Evolutionary conservation across 2,888 invertebrate species (phyloP), one percentile per base, ranked within the genome.

Genomic region (Neelides folsomi): DNA sequence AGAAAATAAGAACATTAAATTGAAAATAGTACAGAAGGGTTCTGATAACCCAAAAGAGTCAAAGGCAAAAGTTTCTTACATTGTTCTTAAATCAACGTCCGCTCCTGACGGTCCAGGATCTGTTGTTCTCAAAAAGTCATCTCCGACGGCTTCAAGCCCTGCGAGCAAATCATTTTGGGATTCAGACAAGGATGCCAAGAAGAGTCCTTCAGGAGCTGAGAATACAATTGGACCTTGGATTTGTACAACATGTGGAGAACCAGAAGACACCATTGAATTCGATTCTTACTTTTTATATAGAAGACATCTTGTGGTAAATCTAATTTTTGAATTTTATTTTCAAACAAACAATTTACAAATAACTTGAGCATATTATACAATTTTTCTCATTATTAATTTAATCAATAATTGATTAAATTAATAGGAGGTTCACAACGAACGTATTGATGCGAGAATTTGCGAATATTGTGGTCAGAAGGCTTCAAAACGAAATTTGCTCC

Each of bases 381-480:
- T n/a, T n/a, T n/a, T n/a, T n/a, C n/a, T n/a, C n/a, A n/a, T n/a
- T n/a, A n/a, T n/a, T n/a, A n/a, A n/a, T n/a, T n/a, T n/a, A n/a
- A n/a, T n/a, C n/a, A n/a, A n/a, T n/a, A n/a, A n/a, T n/a, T n/a
- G n/a, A n/a, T n/a, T n/a, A n/a, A 16, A 16, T 19, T 42, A 36
- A 20, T 13, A 63, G 61, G 62, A 60, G 39, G 59, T 59, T 8
- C 63, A 64, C 47, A 53, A 47, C 13, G 64, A 60, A 51, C 51
- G 59, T 18, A 59, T 64, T 36, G 64, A 62, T 46, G 60, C 62
- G 8, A 77, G 79, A 39, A 79, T 86, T 36, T 89, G 89, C 70
- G 87, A 88, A 68, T 81, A 85, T 65, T 89, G 89, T 71, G 89
- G 88, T 0, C 79, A 83, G 67, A 80, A 79, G 66, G 82, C 85